phyloP scores from a whole-genome alignment of 2,113 vertebrate genomes.

The Macaca fascicularis region T2T-MFA8v1.1 NC_088375.1:215011001-215011500 shows the following conservation, averaged over 20 bases:
- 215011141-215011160: conserved; percentile 1
- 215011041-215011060: not conserved
- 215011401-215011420: not conserved
- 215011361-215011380: not conserved
- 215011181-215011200: not conserved
- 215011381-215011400: rapidly evolving
- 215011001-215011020: not conserved
- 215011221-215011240: conserved; percentile 40
- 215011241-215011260: conserved; percentile 41
- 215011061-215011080: not conserved
- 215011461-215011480: not conserved
- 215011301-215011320: not conserved
- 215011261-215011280: not conserved
- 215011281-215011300: not conserved
- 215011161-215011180: conserved; percentile 53
- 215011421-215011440: not conserved
- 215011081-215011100: not conserved
- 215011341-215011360: not conserved
- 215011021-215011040: not conserved
- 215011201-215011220: not conserved
- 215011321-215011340: not conserved
- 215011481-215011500: not conserved
- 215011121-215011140: not conserved
- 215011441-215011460: not conserved
- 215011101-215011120: not conserved